These are phyloP conservation scores for Todiramphus saurophagus DNA, from an alignment of 2,113 vertebrate genomes.

Conservation along the genomic window DNA sequence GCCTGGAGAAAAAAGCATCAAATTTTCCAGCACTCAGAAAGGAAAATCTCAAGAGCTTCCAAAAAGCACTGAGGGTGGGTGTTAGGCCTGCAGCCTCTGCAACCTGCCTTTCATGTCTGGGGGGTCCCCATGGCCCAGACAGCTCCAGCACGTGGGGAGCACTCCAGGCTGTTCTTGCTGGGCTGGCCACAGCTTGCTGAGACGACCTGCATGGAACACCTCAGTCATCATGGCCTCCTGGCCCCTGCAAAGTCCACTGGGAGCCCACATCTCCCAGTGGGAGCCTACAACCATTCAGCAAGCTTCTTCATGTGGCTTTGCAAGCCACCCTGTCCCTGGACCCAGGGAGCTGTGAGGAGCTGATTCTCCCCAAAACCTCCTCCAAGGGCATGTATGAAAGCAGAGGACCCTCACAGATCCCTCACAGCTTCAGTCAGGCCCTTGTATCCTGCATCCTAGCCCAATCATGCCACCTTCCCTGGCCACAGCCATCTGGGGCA, in stretches of 20 bases:
- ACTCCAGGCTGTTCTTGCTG: not conserved
- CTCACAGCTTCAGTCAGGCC: fast-evolving
- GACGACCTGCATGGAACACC: not conserved
- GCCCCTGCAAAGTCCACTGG: fast-evolving
- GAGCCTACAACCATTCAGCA: not conserved
- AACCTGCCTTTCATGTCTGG: fast-evolving
- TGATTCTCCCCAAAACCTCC: not conserved
- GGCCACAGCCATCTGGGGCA: not conserved
- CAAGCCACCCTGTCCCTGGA: fast-evolving
- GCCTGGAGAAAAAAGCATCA: not conserved
- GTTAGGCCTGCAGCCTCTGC: not conserved
- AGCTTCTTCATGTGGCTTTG: fast-evolving
- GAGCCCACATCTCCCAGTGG: not conserved
- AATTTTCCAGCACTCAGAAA: not conserved
- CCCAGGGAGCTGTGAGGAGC: not conserved
- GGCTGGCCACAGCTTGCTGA: not conserved
- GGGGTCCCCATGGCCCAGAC: not conserved
- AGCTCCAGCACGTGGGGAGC: not conserved
- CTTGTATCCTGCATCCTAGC: fast-evolving
- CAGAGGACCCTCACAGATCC: not conserved
- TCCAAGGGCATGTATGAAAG: not conserved
- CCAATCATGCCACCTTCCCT: not conserved
- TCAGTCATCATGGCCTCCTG: too few relatives aligned
- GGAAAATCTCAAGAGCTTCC: not conserved
- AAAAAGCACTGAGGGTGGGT: not conserved